Conservation (phyloP, 2,888 invertebrate genomes). For the Amiota communis region DNA sequence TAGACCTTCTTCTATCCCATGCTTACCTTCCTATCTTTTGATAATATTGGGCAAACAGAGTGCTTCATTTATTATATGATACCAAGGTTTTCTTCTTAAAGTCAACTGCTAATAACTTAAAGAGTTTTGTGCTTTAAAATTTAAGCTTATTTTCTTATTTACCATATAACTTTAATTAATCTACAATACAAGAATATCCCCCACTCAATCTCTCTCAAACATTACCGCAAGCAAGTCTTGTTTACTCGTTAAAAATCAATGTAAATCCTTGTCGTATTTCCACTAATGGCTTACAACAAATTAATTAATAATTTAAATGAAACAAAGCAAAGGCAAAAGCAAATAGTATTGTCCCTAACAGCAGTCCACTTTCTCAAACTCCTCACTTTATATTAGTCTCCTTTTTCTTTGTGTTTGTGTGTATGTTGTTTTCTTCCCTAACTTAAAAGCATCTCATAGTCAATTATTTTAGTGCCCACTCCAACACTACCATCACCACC, state of each 20-base stretch:
- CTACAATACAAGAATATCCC: background rate
- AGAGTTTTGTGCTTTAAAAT: background rate
- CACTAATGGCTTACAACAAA: conserved; percentile 41
- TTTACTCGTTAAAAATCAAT: conserved; percentile 4
- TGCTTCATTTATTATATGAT: too few relatives aligned
- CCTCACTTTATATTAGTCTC: background rate
- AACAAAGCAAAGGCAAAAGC: conserved; percentile 33
- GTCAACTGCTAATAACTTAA: too few relatives aligned
- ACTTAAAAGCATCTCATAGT: background rate
- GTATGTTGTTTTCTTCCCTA: background rate
- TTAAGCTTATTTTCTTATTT: background rate
- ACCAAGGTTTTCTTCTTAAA: too few relatives aligned
- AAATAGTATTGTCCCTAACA: too few relatives aligned
- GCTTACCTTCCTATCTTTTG: too few relatives aligned
- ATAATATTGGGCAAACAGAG: too few relatives aligned
- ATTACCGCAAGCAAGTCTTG: background rate
- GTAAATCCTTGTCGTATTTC: background rate
- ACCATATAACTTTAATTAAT: background rate
- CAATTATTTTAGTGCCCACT: conserved; percentile 5
- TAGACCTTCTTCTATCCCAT: too few relatives aligned
- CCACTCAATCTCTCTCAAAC: background rate
- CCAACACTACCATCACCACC: background rate
- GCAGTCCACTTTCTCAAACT: too few relatives aligned
- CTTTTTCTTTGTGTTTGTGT: too few relatives aligned
- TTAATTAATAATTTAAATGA: conserved; percentile 58